These are phyloP conservation scores for Temnothorax rugatulus DNA, from an alignment of 2,888 invertebrate species.

Conservation along the genomic window DNA sequence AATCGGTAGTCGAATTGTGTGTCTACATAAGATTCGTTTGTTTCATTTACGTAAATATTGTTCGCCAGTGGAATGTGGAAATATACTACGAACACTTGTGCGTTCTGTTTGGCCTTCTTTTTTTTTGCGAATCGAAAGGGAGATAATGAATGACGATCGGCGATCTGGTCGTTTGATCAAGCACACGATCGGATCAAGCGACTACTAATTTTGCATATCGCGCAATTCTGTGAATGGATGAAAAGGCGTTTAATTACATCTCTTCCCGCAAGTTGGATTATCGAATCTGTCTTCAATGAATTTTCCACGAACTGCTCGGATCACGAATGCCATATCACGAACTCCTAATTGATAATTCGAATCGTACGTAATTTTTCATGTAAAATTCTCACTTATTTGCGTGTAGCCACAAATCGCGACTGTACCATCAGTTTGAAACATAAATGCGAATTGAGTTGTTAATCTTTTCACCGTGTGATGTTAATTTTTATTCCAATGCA, in stretches of 20 bases:
- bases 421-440: conserved; percentile 27
- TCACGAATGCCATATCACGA: conserved; percentile 16
- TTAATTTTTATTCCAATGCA: conserved; percentile 39
- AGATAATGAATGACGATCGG: conserved; percentile 26
- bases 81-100: conserved; percentile 13
- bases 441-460: conserved; percentile 40
- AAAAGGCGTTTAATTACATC: conserved; percentile 40
- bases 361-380: conserved; percentile 7
- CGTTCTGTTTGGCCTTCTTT: background rate
- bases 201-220: conserved; percentile 44
- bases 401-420: conserved; percentile 1
- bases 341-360: conserved; percentile 16
- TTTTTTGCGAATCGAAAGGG: conserved; percentile 15
- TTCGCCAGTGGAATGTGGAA: conserved; percentile 9
- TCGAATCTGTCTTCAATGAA: conserved; percentile 37
- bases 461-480: conserved; percentile 20
- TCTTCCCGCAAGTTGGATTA: conserved; percentile 14
- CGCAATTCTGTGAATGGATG: conserved; percentile 4
- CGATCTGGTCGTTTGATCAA: background rate
- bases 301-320: background rate
- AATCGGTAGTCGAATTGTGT: conserved; percentile 7
- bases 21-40: background rate
- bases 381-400: background rate
- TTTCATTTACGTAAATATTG: conserved; percentile 33
- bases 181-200: conserved; percentile 32